These are phyloP conservation scores for fruit fly (Drosophila melanogaster) DNA, from an alignment of 1,140 invertebrate species.

Conservation along the genomic window DNA sequence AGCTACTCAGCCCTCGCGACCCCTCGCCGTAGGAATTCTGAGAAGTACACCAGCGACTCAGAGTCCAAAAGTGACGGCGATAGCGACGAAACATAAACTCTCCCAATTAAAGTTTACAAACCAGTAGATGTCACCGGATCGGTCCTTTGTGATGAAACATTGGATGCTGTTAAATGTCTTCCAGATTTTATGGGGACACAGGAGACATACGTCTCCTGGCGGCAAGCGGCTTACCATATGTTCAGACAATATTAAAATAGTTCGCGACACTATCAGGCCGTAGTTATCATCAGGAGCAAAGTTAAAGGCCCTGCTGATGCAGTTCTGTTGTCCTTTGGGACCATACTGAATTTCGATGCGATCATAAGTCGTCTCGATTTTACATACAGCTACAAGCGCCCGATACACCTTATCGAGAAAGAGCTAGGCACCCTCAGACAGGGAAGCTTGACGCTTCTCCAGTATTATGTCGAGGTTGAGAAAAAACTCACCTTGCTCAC, in stretches of 20 bases:
- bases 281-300: neutral
- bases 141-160: too few species aligned
- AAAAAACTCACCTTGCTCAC: too few species aligned
- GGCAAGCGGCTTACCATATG: neutral
- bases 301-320: neutral
- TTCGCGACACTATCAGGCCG: neutral
- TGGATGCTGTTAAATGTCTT: too few species aligned
- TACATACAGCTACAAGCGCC: conserved; percentile 41
- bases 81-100: neutral
- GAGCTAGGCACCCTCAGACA: conserved; percentile 38
- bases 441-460: conserved; percentile 16
- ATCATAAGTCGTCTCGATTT: conserved; percentile 14
- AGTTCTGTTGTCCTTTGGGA: neutral
- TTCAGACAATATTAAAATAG: neutral
- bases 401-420: conserved; percentile 40
- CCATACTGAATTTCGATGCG: neutral
- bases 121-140: too few species aligned
- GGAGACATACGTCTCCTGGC: neutral
- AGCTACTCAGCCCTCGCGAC: too few species aligned
- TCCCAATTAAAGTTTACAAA: neutral
- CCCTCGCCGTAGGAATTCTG: too few species aligned
- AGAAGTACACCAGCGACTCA: too few species aligned
- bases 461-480: conserved; percentile 40
- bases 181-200: too few species aligned
- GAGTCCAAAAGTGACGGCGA: too few species aligned